Base-by-base conservation (phyloP, 2,797 vertebrate genomes). In the Otolemur crassicaudatus region DNA sequence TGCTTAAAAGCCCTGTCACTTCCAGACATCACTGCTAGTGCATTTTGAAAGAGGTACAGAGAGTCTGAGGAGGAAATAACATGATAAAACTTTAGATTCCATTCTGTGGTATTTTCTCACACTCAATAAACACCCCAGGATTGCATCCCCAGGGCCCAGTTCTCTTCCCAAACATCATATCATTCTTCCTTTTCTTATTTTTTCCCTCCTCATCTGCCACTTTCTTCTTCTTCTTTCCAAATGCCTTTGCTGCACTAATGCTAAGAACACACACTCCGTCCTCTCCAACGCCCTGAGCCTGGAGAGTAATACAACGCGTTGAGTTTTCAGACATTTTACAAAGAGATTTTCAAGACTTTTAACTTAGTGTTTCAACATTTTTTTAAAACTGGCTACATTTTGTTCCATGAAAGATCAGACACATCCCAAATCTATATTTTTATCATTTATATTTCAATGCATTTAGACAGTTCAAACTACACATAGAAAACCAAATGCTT, bases 71-170 rank as follows among this genome's bases (percentile, higher is more conserved):
- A 60, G 43, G 7, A 76, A 87, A 63, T 23, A 61, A 61, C 3
- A 20, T 31, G 46, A 23, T 40, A 67, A 81, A 72, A n/a, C 0
- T 60, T 93, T 25, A 86, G 22, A 63, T 60, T 69, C 19, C 46
- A 72, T 29, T 67, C 37, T 27, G 0, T 60, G 0, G 8, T 37
- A 19, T 3, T 60, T 27, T 89, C 53, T 87, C 19, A 2, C 16
- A 49, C 49, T 70, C 31, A 87, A 23, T 6, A 56, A 23, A 34
- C 65, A 43, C 19, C 5, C 1, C 34, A 14, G 3, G 4, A 14
- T 70, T 61, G 2, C 10, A 23, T 63, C 14, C 4, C n/a, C 1
- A 0, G 1, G 46, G 5, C 3, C 4, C 5, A 63, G 11, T 61
- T 95, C 34, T 67, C 14, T 75, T 69, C 31, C 80, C n/a, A 29